Conservation (phyloP, 2,113 vertebrate species). For the Mormyrus iriodes region DNA sequence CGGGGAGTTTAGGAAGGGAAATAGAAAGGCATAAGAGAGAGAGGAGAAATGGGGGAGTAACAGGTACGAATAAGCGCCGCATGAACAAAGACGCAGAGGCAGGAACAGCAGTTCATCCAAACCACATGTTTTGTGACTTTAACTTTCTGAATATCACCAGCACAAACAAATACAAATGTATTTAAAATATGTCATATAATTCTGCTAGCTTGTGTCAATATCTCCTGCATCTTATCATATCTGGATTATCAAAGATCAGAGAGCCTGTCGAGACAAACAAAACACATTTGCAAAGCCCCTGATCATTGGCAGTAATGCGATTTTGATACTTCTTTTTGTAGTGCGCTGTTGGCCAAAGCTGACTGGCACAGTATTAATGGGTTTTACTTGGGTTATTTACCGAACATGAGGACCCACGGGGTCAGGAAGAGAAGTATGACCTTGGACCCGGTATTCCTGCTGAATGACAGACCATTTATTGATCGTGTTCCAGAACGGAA, state of each 20-base stretch:
- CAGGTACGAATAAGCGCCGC: neutral
- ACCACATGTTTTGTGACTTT: neutral
- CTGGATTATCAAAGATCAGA: neutral
- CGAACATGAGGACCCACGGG: neutral
- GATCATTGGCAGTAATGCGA: conserved; percentile 7
- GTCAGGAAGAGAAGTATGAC: neutral
- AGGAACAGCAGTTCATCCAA: neutral
- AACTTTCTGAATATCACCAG: neutral
- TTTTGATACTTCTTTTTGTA: neutral
- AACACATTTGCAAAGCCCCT: neutral
- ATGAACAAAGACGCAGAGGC: neutral
- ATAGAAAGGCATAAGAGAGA: neutral
- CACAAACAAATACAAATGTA: neutral
- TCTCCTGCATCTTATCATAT: neutral
- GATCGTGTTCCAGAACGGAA: neutral
- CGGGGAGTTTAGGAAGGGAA: neutral
- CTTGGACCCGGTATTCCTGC: neutral
- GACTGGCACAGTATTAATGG: neutral
- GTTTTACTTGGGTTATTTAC: conserved; percentile 14
- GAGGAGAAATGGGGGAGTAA: neutral
- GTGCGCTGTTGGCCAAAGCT: neutral
- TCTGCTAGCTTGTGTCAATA: neutral
- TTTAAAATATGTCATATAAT: neutral
- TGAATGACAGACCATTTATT: neutral
- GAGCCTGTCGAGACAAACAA: neutral